Base-by-base conservation (phyloP, 2,888 invertebrate genomes). In the Dryococelus australis region DNA sequence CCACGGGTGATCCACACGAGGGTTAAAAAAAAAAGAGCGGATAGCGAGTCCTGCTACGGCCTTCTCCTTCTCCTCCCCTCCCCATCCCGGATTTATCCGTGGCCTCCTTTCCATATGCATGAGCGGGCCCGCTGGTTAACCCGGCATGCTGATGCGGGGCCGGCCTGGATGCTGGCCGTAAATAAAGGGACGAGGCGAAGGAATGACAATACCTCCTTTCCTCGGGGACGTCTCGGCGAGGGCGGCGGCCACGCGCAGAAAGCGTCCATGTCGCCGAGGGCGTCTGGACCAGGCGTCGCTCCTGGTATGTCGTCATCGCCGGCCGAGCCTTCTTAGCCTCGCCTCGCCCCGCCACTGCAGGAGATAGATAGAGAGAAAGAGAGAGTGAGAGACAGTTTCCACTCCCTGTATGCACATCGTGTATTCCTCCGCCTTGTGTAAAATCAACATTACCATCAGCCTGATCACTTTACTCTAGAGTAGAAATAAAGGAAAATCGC, bases 151-250 rank as follows among this genome's bases (percentile, higher is more conserved):
- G 81, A 81, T 81, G 81, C 35, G 26, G 81, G 81, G 81, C 28
- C 35, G 35, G 81, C 13, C 13, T 79, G 27, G 79, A 79, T 24
- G 79, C n/a, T 26, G 24, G 81, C 81, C 35, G 81, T 81, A 81
- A 81, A 81, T 81, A 81, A 81, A 35, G 27, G 16, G 81, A 81
- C 81, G 28, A 35, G 81, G 35, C 81, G 13, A 27, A 81, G 81
- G 81, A 81, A 81, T 81, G 81, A 81, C 81, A 81, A 81, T 81
- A 81, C 81, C 81, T 35, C 81, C 81, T 35, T 35, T 35, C 81
- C 28, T 35, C 81, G 81, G 13, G 12, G 27, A 13, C 65, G 16
- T 24, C 65, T 24, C 65, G 65, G 16, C 65, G 5, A 16, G 10
- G 20, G 16, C 65, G 13, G 65, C 20, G 65, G 24, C 10, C 65